phyloP scores from a whole-genome alignment of 2,113 vertebrate genomes.

The Xiphias gladius region DNA sequence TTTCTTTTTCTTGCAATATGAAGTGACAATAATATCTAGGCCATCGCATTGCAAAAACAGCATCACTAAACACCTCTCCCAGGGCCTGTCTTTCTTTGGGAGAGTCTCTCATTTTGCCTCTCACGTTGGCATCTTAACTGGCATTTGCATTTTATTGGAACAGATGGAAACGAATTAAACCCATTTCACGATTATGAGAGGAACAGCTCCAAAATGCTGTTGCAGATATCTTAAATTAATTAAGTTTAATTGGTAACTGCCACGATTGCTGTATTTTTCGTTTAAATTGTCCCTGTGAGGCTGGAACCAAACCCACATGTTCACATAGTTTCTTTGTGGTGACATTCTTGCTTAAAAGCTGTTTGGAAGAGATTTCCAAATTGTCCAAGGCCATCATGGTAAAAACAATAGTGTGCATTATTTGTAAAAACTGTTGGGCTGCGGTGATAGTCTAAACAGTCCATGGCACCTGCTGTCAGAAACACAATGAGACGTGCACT shows the following conservation, averaged over 20 bases:
- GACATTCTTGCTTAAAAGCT: neutral
- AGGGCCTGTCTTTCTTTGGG: conserved; percentile 19
- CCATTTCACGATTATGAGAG: conserved; percentile 12
- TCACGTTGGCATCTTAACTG: conserved; percentile 20
- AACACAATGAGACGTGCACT: conserved; percentile 48
- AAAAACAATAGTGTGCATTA: neutral
- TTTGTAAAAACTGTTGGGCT: conserved; percentile 5
- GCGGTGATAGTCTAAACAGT: conserved; percentile 10
- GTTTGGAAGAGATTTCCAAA: neutral
- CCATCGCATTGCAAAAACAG: conserved; percentile 41
- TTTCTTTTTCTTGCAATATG: conserved; percentile 40
- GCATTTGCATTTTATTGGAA: conserved; percentile 30
- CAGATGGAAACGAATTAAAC: conserved; percentile 19
- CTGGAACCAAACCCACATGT: neutral
- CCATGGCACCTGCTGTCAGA: conserved; percentile 40
- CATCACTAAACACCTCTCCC: conserved; percentile 26
- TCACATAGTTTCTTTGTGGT: neutral
- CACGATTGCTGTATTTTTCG: neutral
- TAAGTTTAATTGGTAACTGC: neutral
- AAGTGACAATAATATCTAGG: conserved; percentile 49
- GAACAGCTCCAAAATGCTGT: neutral
- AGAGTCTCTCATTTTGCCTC: conserved; percentile 14
- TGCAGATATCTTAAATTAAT: neutral
- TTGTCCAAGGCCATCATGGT: neutral
- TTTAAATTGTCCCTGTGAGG: neutral